These are phyloP conservation scores for Pseudotriccus pelzelni DNA, from an alignment of 2,797 vertebrate genomes.

Conservation along the genomic window DNA sequence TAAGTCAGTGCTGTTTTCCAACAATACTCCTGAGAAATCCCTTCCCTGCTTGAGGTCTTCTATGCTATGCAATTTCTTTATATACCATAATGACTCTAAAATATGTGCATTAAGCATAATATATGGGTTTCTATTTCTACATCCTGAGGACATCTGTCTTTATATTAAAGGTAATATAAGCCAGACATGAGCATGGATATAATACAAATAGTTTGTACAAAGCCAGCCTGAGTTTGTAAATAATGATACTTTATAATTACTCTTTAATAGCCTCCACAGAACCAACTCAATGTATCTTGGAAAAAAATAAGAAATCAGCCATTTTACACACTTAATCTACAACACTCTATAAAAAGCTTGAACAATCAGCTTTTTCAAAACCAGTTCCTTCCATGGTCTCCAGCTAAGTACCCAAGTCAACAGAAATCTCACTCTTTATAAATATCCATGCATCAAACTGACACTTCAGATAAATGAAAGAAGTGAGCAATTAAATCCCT, in stretches of 20 bases:
- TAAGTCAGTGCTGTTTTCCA: not conserved
- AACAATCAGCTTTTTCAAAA: not conserved
- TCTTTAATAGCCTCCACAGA: not conserved
- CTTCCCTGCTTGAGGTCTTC: not conserved
- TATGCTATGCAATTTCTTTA: not conserved
- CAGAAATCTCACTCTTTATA: not conserved
- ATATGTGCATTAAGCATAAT: slow-evolving; percentile 7
- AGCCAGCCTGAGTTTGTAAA: slow-evolving; percentile 6
- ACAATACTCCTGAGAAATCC: not conserved
- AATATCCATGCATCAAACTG: not conserved
- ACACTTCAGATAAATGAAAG: not conserved
- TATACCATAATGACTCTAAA: not conserved
- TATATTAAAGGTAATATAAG: not conserved
- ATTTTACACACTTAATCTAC: not conserved
- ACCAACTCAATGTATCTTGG: not conserved
- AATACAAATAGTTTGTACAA: not conserved
- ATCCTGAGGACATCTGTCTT: not conserved
- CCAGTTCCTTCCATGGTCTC: not conserved
- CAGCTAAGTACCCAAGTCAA: not conserved
- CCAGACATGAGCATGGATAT: not conserved
- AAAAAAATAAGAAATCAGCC: not conserved
- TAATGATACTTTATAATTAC: not conserved
- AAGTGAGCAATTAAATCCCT: not conserved
- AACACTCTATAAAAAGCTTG: not conserved
- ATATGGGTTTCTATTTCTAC: slow-evolving; percentile 32